Conservation (phyloP, 2,888 invertebrate genomes). For the Rhamphomyia laevipes region DNA sequence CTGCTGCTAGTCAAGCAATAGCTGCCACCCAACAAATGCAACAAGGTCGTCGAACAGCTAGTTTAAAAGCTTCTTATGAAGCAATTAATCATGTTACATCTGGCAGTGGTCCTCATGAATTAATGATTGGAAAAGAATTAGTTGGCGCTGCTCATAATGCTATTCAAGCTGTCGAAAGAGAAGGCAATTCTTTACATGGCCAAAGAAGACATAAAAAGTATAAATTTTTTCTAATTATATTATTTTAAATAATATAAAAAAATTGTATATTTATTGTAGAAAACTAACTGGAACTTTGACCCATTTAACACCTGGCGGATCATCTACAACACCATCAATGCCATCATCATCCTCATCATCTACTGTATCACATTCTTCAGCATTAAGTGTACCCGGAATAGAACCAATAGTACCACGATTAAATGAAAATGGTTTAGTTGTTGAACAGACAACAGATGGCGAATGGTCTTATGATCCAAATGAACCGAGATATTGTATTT, state of each 20-base stretch:
- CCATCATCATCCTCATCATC: conserved; percentile 28
- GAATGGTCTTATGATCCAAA: conserved; percentile 94
- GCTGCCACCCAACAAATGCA: conserved; percentile 95
- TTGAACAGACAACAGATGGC: conserved; percentile 44
- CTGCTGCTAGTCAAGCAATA: conserved; percentile 89
- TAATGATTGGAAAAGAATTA: conserved; percentile 57
- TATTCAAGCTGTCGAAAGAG: conserved; percentile 52
- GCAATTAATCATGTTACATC: conserved; percentile 63
- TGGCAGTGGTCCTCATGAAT: conserved; percentile 48
- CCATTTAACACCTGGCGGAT: conserved; percentile 15
- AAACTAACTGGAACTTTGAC: conserved; percentile 22
- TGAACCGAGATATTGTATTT: conserved; percentile 91
- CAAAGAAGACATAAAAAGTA: conserved; percentile 54
- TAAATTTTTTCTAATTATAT: neutral
- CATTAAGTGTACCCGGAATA: neutral
- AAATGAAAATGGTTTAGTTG: conserved; percentile 30
- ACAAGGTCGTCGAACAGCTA: conserved; percentile 85
- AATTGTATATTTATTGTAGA: conserved; percentile 15
- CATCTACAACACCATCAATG: conserved; percentile 22
- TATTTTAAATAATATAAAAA: neutral
- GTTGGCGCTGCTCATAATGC: conserved; percentile 63
- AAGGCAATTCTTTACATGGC: conserved; percentile 42
- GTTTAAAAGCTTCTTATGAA: conserved; percentile 90
- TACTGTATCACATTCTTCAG: conserved; percentile 19
- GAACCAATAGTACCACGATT: conserved; percentile 12